phyloP scores from a whole-genome alignment of 2,797 vertebrate species.

The Pantherophis alleghaniensis region DNA sequence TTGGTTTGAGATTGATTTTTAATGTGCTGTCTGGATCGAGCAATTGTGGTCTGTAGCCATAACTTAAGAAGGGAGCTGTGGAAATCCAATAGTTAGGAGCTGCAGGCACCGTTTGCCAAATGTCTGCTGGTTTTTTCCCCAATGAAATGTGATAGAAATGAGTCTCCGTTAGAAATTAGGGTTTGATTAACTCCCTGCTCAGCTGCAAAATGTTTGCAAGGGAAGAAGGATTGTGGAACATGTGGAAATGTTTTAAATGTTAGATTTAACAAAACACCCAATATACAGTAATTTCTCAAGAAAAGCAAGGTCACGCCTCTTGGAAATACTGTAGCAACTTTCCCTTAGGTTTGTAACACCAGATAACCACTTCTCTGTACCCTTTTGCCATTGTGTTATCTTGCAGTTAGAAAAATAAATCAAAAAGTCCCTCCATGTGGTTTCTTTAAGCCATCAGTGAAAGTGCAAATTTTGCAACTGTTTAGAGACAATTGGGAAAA shows the following conservation, averaged over 20 bases:
- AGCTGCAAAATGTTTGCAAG: background rate
- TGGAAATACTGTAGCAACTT: background rate
- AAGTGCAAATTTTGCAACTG: background rate
- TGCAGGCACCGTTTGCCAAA: background rate
- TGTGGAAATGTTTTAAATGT: background rate
- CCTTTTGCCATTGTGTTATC: background rate
- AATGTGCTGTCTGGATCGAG: background rate
- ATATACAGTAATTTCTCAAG: background rate
- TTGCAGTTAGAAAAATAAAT: background rate
- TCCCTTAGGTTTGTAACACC: background rate
- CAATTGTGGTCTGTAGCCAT: background rate
- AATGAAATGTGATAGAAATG: background rate
- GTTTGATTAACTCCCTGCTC: background rate
- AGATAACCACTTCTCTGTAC: background rate
- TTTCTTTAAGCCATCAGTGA: background rate
- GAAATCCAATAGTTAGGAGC: background rate
- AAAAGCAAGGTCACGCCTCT: background rate
- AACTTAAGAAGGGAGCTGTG: background rate
- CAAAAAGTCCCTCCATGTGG: background rate
- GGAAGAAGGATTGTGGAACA: background rate
- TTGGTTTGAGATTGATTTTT: background rate
- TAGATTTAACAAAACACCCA: background rate
- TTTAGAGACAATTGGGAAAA: background rate
- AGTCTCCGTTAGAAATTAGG: background rate
- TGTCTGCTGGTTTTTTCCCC: background rate